Conservation (phyloP, 2,113 vertebrate species). For the Paramisgurnus dabryanus region DNA sequence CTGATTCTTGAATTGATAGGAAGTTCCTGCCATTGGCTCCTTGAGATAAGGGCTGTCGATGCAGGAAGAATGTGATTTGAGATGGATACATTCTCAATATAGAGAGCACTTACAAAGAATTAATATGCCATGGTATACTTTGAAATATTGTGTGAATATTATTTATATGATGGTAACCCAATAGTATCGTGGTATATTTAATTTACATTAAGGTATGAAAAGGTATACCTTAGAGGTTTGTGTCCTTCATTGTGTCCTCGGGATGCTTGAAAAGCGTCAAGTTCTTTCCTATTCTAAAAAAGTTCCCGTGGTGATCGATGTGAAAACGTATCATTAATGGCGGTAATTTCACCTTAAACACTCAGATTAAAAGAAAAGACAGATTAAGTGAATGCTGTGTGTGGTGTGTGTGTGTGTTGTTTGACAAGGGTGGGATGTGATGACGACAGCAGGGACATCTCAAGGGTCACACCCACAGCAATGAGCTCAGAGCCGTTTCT, state of each 20-base stretch:
- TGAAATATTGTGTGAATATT: too few species aligned
- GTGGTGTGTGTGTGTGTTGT: conserved; percentile 4
- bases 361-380: not conserved
- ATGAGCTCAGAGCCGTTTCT: conserved; percentile 27
- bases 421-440: conserved; percentile 20
- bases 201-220: too few species aligned
- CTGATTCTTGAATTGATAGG: not conserved
- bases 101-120: too few species aligned
- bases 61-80: not conserved
- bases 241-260: too few species aligned
- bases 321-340: not conserved
- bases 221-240: too few species aligned
- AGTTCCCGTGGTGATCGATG: not conserved
- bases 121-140: too few species aligned
- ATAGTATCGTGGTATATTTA: too few species aligned
- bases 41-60: not conserved
- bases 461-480: conserved; percentile 22
- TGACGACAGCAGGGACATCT: conserved; percentile 25
- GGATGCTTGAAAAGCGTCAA: not conserved
- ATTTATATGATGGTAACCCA: too few species aligned
- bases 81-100: not conserved
- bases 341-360: not conserved
- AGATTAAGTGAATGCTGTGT: not conserved
- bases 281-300: too few species aligned
- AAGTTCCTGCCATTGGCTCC: not conserved